Base-by-base conservation (phyloP, 2,888 invertebrate species). In the Epistrophe eligans region DNA sequence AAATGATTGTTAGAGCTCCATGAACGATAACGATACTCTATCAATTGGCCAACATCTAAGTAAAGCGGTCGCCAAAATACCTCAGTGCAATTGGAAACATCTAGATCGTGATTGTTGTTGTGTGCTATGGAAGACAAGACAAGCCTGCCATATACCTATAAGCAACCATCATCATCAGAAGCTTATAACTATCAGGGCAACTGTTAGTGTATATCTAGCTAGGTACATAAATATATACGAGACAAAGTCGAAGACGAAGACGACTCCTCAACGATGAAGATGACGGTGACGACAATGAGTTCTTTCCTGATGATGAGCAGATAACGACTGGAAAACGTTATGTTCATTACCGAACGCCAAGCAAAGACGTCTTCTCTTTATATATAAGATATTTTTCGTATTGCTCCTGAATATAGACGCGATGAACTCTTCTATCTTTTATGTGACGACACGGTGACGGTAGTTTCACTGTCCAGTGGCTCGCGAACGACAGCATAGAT, bases 381-480 rank as follows among this genome's bases (percentile, higher is more conserved):
- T 2, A 3, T 24, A 24, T 2, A 3, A 24, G 24, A 55, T 15
- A 55, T 8, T 24, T 55, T 70, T 70, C 70, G 40, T 67, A 67
- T 67, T 58, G 60, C 71, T 79, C 76, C 24, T 52, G 55, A 70
- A 70, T 66, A 62, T 66, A 58, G 70, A 74, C 81, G 85, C 81
- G 85, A 81, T 81, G 85, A 85, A 85, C 85, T 85, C 74, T 24
- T 81, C 73, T 73, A 3, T 48, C n/a, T 11, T 32, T 2, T 40
- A 55, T 55, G 74, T 55, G 74, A 73, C 73, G 73, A 73, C 73
- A 55, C 82, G 79, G 87, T 87, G 87, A 87, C 87, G 87, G 87
- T 87, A 87, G 87, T 87, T 87, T 87, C 87, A 87, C 87, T 87
- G 87, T 87, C 87, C 87, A 87, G 87, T 87, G 87, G 87, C 87